These are phyloP conservation scores for Apogon hyalosoma DNA, from an alignment of 2,797 vertebrate genomes.

Conservation along the genomic window DNA sequence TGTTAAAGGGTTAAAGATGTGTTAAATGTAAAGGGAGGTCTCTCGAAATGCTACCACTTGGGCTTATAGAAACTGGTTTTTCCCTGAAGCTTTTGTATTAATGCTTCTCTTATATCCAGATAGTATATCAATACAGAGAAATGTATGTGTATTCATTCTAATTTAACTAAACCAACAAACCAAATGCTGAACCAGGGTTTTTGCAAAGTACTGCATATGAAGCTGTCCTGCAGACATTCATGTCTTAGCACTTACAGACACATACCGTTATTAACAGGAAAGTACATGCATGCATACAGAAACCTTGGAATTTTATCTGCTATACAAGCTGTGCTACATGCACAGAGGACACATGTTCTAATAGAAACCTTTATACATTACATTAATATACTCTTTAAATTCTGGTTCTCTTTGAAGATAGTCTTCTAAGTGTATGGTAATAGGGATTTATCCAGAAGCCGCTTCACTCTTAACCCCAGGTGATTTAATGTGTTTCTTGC, in stretches of 20 bases:
- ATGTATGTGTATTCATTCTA: too few species aligned
- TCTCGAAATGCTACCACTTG: too few species aligned
- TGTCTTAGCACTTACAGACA: background rate
- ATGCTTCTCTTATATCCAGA: too few species aligned
- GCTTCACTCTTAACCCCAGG: conserved; percentile 33
- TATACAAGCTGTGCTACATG: conserved; percentile 3
- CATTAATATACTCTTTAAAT: conserved; percentile 24
- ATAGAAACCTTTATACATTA: conserved; percentile 8
- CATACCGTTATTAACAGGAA: background rate
- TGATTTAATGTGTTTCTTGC: conserved; percentile 34
- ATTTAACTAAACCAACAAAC: too few species aligned
- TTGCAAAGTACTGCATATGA: background rate
- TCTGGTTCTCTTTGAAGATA: conserved; percentile 53
- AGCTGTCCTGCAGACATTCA: background rate
- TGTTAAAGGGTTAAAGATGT: too few species aligned
- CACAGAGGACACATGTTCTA: background rate
- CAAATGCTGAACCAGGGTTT: too few species aligned
- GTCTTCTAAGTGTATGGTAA: conserved; percentile 36
- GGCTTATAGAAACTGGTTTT: too few species aligned
- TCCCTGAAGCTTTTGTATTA: too few species aligned
- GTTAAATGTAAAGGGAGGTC: too few species aligned
- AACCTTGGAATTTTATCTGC: background rate
- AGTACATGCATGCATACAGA: background rate
- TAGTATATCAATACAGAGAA: too few species aligned
- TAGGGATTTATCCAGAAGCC: conserved; percentile 38